Conservation (phyloP, 2,888 invertebrate species). For the Sphaerophoria rueppellii region DNA sequence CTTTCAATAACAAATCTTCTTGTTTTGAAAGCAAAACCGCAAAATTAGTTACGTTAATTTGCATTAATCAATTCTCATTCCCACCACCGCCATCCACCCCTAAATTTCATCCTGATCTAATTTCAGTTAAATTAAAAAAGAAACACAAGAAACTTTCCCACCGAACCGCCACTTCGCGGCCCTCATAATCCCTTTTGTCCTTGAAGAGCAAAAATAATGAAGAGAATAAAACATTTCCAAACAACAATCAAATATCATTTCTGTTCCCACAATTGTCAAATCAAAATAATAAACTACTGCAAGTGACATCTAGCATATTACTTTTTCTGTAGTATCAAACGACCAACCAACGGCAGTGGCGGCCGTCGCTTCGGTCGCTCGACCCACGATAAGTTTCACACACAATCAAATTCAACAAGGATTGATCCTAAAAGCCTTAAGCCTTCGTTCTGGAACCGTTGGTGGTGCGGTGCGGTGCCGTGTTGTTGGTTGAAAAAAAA, state of each 20-base stretch:
- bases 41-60: no score
- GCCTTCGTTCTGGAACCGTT: no score
- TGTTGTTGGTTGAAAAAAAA: neutral
- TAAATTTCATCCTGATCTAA: no score
- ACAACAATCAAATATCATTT: constrained; percentile 53
- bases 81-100: no score
- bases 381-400: constrained; percentile 41
- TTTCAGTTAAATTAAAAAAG: no score
- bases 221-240: constrained; percentile 17
- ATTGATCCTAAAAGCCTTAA: neutral
- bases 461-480: neutral
- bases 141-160: constrained; percentile 50
- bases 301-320: constrained; percentile 74
- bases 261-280: constrained; percentile 74
- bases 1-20: no score
- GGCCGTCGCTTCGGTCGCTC: no score
- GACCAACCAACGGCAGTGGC: constrained; percentile 7
- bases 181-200: constrained; percentile 42
- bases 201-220: neutral
- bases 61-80: no score
- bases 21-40: no score
- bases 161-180: constrained; percentile 65
- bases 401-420: constrained; percentile 62
- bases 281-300: constrained; percentile 65
- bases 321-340: constrained; percentile 29